Percentiles rank a stretch among this genome's conserved stretches.
Conservation (phyloP, 2,888 invertebrate species). For the Eupithecia vulgata region DNA sequence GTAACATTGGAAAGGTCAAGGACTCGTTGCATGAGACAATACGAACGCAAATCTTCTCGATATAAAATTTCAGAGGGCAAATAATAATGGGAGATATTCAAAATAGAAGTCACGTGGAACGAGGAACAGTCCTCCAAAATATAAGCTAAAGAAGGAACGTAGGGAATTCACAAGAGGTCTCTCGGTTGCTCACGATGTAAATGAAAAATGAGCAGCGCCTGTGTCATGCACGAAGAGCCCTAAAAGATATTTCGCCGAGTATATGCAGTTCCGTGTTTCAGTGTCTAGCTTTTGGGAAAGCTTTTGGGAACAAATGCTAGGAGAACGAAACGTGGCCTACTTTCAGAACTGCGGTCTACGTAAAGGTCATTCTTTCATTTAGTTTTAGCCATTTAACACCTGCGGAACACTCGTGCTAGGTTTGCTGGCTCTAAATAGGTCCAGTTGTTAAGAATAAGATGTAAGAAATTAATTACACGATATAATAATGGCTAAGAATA, state of each 20-base stretch:
- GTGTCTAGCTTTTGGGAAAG: conserved; percentile 39
- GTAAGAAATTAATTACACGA: conserved; percentile 17
- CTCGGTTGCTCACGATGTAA: conserved; percentile 38
- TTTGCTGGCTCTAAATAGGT: conserved; percentile 26
- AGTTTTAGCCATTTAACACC: conserved; percentile 48
- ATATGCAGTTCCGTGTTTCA: conserved; percentile 35
- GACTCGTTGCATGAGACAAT: conserved; percentile 42
- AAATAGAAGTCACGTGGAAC: no score
- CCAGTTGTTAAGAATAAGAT: conserved; percentile 13
- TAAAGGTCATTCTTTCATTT: conserved; percentile 61
- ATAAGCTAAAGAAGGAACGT: conserved; percentile 33
- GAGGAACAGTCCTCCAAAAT: conserved; percentile 32
- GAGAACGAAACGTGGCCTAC: conserved; percentile 60
- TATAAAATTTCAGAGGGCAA: conserved; percentile 37
- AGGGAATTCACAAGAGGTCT: conserved; percentile 38
- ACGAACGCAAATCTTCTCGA: conserved; percentile 36
- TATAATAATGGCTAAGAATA: conserved; percentile 23
- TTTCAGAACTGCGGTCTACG: conserved; percentile 65
- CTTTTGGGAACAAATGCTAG: conserved; percentile 47
- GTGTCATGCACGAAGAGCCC: conserved; percentile 31
- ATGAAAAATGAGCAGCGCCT: conserved; percentile 45
- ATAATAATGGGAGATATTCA: conserved; percentile 34
- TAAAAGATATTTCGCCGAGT: conserved; percentile 44
- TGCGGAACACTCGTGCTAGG: conserved; percentile 21
- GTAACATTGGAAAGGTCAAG: conserved; percentile 35